Evolutionary conservation across 1,140 invertebrate species (phyloP).

Genomic region (Drosophila tropicalis): DNA sequence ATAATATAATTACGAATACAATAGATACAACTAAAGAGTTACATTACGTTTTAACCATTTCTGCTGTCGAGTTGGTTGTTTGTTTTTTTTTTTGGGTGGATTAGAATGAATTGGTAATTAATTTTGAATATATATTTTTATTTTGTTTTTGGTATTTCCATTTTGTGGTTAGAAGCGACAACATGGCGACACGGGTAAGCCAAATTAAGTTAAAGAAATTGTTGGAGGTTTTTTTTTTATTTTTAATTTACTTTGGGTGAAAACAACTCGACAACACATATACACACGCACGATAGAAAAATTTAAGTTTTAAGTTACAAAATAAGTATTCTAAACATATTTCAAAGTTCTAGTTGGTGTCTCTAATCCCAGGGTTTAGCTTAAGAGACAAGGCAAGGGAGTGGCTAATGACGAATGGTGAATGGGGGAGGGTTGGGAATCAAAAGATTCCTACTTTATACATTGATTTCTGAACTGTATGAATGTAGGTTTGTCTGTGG

Average conservation of each 20-base stretch:
- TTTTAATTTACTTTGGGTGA: background rate
- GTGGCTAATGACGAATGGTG: too few relatives aligned
- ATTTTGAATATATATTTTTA: background rate
- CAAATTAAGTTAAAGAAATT: slow-evolving; percentile 54
- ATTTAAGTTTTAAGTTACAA: background rate
- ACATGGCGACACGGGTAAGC: slow-evolving; percentile 47
- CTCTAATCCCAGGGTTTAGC: background rate
- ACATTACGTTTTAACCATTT: slow-evolving; percentile 47
- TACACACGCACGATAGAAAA: background rate
- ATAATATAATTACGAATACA: slow-evolving; percentile 38
- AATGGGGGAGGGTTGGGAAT: too few relatives aligned
- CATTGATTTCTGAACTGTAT: too few relatives aligned
- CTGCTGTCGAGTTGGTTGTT: slow-evolving; percentile 67
- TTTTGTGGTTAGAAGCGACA: slow-evolving; percentile 38
- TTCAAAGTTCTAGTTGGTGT: background rate
- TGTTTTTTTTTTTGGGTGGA: background rate
- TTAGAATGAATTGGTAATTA: slow-evolving; percentile 6
- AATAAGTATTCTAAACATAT: too few relatives aligned
- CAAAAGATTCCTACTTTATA: too few relatives aligned
- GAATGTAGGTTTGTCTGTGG: too few relatives aligned
- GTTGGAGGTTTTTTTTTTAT: slow-evolving; percentile 11
- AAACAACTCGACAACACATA: slow-evolving; percentile 72
- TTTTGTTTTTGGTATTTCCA: background rate
- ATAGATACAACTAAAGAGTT: slow-evolving; percentile 59
- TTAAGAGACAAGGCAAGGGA: background rate